Base-by-base conservation (phyloP, 2,113 vertebrate species). In the Regulus satrapa region DNA sequence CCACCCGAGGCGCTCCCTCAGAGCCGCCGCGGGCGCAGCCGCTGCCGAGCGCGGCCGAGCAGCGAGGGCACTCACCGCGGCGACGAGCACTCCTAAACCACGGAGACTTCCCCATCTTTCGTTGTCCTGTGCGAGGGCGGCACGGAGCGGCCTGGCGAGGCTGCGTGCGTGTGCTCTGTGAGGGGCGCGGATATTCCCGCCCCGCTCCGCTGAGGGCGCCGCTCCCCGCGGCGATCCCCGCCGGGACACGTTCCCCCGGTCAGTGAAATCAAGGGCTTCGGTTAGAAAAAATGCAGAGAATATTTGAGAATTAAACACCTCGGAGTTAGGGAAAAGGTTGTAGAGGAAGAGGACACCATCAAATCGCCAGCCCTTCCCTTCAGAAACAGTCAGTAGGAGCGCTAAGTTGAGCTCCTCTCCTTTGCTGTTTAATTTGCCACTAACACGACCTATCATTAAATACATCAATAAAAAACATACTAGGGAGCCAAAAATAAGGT, bases 351-450 rank as follows among this genome's bases (percentile, higher is more conserved):
- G 95, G 16, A 95, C 93, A 45, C 97, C 58, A 55, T 96, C 84
- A 66, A 97, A 98, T 71, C 97, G 95, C 77, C 98, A 95, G 64
- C 91, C 94, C 68, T 97, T 97, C 21, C 95, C 97, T 96, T 98
- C 96, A 80, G 97, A 98, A 79, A 97, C 75, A 3, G 45, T 95
- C 19, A 92, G 81, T 48, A 95, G 46, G 18, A 97, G 82, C 1
- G 94, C 94, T 62, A 96, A 94, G 36, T 68, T 87, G 69, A 98
- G 91, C 46, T 97, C 96, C 78, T 98, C 72, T 97, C 96, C 80
- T 98, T 98, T 24, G 95, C 96, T 20, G 29, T 91, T 92, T 98
- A 95, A 93, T 96, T 98, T 61, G 93, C 97, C 49, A 94, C 96
- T 32, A 97, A 79, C 40, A 95, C 74, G n/a, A 97, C 95, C 97